Base-by-base conservation (phyloP, 37 sponge, comb jelly and placozoan genomes). In the Ianthella basta region DNA sequence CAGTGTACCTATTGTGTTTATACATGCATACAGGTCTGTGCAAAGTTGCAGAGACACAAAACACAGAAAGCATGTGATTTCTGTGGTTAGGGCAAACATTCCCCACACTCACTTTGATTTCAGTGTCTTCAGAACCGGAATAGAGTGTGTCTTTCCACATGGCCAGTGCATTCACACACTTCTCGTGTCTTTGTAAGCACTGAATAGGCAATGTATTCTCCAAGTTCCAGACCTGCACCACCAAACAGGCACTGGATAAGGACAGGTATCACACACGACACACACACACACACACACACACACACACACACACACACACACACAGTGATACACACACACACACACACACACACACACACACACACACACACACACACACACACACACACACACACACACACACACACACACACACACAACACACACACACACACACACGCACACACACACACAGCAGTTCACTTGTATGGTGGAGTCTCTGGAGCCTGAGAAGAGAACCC, bases 131-230 rank as follows among this genome's bases (percentile, higher is more conserved):
- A 23, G 97, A 96, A 55, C 91, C 94, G 53, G 94, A 87, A 82
- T 90, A 93, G 67, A 96, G 87, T 35, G 87, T 82, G 72, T 96
- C 97, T 34, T 91, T 88, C 61, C 74, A 87, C n/a, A 96, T 25
- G 15, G 95, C 87, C 41, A 96, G 53, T 20, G 92, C 80, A 21
- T 88, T 82, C 37, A 96, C 87, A 18, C 92, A 68, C 57, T 86
- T 89, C 84, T 96, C 97, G 38, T 96, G 97, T 75, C 97, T 87
- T 59, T 96, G 91, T 0, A 96, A 84, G 32, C 92, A 82, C 56
- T 91, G 90, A 33, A 96, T 94, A 6, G 97, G 97, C 23, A 96
- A 85, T 88, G 89, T 87, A 70, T 96, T 96, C 77, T 94, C 95
- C 85, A 96, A 79, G 59, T 91, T 91, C 97, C 97, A 96, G 13